These are phyloP conservation scores for Heterohyrax brucei DNA, from an alignment of 2,797 vertebrate genomes.

Conservation along the genomic window DNA sequence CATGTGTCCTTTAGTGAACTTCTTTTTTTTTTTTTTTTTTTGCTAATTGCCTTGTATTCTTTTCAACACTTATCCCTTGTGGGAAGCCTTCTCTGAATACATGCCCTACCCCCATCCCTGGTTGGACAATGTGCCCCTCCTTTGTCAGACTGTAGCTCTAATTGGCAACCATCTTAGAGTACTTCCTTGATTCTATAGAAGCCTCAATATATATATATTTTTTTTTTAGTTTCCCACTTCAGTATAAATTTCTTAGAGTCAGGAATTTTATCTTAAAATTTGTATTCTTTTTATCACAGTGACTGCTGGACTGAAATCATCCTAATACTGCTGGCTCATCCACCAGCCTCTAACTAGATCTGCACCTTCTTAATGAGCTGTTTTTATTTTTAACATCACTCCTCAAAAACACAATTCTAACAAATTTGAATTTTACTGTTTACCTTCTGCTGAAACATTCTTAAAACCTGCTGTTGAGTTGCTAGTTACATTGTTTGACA, in stretches of 20 bases:
- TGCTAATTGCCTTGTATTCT: not conserved
- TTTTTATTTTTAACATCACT: not conserved
- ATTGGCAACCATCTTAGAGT: not conserved
- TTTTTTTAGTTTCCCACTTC: not conserved
- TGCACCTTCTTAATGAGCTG: not conserved
- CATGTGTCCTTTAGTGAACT: not conserved
- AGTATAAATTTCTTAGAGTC: not conserved
- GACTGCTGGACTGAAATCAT: not conserved
- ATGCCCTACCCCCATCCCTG: accelerated
- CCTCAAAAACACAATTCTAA: not conserved
- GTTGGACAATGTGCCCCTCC: not conserved
- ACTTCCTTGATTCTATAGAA: not conserved
- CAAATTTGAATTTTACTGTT: not conserved
- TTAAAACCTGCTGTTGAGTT: not conserved
- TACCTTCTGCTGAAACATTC: not conserved
- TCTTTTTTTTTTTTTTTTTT: not conserved
- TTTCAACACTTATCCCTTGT: not conserved
- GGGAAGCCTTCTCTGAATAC: not conserved
- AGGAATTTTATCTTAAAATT: not conserved
- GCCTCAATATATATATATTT: not conserved
- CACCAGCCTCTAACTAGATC: not conserved
- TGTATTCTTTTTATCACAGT: not conserved
- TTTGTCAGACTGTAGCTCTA: no score
- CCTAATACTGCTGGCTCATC: not conserved
- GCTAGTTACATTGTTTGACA: not conserved